Evolutionary conservation across 2,113 vertebrate species (phyloP), one percentile per base, ranked within the genome.

Genomic region (Dicrurus megarhynchus): DNA sequence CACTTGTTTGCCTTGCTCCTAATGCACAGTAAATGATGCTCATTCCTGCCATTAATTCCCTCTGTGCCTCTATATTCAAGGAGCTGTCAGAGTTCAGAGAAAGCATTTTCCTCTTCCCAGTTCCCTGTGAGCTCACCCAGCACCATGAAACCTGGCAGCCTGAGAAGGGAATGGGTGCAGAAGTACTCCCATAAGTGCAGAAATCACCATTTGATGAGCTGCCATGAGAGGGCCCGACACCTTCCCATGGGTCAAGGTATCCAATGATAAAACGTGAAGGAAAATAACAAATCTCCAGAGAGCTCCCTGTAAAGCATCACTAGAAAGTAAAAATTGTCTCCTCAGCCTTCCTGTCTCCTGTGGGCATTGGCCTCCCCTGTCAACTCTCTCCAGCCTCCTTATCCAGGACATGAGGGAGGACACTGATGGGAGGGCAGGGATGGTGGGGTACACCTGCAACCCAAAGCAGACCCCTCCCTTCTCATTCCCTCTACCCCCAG

Each of bases 331-430:
- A 67, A 82, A 22, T 3, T 22, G 42, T 49, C 50, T 46, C 65
- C 5, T 50, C 41, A 55, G 57, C 47, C 39, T 33, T 47, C 30
- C 46, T 5, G 5, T 56, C n/a, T 64, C 13, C 47, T 5, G 0
- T 0, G 0, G 46, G 26, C 7, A 10, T 9, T n/a, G 68, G 28
- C 50, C 47, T 56, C 13, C 21, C 23, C 3, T 15, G 30, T 2
- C 3, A 15, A 20, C 22, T 46, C 15, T 7, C 44, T 69, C 27
- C 77, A 89, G 74, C 50, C 23, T 61, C 37, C 65, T 18, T 5
- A 12, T 3, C 65, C 37, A 88, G 83, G 28, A 32, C 37, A n/a
- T 5, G 11, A 73, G 20, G 3, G 28, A 60, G 26, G 33, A 47
- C 73, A 9, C 9, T 13, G 56, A 41, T 3, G 1, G 61, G 28